Base-by-base conservation (phyloP, 1,140 invertebrate genomes). In the Coboldia fuscipes region DNA sequence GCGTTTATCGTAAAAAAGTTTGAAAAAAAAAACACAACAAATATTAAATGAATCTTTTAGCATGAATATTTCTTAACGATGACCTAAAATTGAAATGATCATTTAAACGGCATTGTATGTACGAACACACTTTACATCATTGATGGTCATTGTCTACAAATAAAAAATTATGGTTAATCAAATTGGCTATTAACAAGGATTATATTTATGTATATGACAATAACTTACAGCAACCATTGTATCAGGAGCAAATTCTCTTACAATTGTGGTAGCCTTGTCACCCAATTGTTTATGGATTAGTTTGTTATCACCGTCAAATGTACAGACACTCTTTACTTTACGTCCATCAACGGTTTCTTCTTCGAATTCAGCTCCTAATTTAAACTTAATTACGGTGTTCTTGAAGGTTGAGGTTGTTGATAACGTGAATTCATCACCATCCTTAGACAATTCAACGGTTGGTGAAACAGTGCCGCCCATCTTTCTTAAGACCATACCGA, bases 371-470 rank as follows among this genome's bases (percentile, higher is more conserved):
- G 75, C 70, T 16, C 74, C 78, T 4, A 82, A 62, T 54, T 70
- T 81, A 57, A 90, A 92, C 39, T 65, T 72, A 28, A 80, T 67
- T 36, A 72, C 63, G 0, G 71, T 66, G 41, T 67, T 85, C 51
- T 88, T 89, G 54, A 90, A 86, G 2, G 81, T 79, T 8, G 84
- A 84, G 3, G 63, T 65, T 2, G 82, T 83, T 39, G 73, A 74
- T 21, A 90, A 43, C 2, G 66, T 69, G 57, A 75, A 88, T 3
- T 55, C 45, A 33, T 72, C 75, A 7, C 72, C 68, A 34, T 71
- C 62, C 44, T 60, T 51, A 4, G 59, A 65, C 24, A 88, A 61
- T 39, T 83, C 73, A 31, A 84, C 65, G 12, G 72, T 69, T 7
- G 80, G 82, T 13, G 68, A 75, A 2, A 80, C 65, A 2, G 64